Evolutionary conservation across 2,888 invertebrate genomes (phyloP).

Genomic region (Mimas tiliae): DNA sequence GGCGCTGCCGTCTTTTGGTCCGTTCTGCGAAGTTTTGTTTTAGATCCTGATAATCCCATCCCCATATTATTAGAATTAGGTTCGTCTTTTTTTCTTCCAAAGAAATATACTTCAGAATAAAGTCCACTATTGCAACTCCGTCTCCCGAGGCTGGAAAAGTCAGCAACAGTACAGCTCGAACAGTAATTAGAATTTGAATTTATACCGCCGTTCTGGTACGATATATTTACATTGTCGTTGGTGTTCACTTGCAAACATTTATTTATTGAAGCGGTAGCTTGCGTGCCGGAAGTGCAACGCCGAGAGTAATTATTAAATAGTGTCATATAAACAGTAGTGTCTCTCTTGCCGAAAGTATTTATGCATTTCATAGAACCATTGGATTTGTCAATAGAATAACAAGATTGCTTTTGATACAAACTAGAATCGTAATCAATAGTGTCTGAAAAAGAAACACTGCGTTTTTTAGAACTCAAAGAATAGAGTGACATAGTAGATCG

Average conservation of each 20-base stretch:
- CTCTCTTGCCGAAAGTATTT: slow-evolving; percentile 37
- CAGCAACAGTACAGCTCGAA: slow-evolving; percentile 45
- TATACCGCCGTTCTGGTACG: slow-evolving; percentile 30
- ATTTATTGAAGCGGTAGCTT: slow-evolving; percentile 76
- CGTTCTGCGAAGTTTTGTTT: slow-evolving; percentile 38
- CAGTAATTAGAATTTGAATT: slow-evolving; percentile 40
- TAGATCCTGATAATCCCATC: slow-evolving; percentile 57
- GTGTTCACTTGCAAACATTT: slow-evolving; percentile 70
- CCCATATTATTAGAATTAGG: slow-evolving; percentile 46
- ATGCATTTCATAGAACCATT: not conserved
- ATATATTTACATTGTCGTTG: slow-evolving; percentile 29
- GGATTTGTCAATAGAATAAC: not conserved
- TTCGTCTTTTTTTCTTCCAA: slow-evolving; percentile 57
- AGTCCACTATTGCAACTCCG: slow-evolving; percentile 33
- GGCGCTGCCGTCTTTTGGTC: slow-evolving; percentile 31
- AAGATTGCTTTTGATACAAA: not conserved
- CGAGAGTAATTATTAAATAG: slow-evolving; percentile 53
- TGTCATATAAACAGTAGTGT: slow-evolving; percentile 67
- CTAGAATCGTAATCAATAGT: slow-evolving; percentile 31
- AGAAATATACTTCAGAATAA: slow-evolving; percentile 65
- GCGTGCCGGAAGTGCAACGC: slow-evolving; percentile 60
- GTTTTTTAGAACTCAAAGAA: slow-evolving; percentile 44
- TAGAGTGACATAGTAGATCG: slow-evolving; percentile 37
- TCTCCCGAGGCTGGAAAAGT: not conserved
- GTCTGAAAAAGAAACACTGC: slow-evolving; percentile 49